Percentiles rank a stretch among this genome's conserved stretches.
phyloP scores from a whole-genome alignment of 2,113 vertebrate genomes.

The Ceyx cyanopectus region DNA sequence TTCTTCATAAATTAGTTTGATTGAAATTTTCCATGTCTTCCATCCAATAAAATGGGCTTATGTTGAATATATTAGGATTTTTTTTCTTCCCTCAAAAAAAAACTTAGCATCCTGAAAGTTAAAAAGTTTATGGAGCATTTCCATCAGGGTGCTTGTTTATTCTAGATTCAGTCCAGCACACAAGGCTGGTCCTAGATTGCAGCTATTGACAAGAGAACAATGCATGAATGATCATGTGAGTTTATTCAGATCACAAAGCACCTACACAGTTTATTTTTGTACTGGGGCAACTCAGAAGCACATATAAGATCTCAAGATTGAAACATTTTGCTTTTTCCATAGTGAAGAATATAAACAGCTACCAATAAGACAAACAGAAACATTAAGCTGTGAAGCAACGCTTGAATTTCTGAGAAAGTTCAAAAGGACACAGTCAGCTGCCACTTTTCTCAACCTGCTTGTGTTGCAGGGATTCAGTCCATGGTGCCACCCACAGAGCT shows the following conservation, averaged over 20 bases:
- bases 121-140: conserved; percentile 68
- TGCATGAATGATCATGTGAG: conserved; percentile 60
- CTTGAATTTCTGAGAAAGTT: conserved; percentile 61
- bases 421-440: conserved; percentile 46
- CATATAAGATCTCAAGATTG: background rate
- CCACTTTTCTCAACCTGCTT: conserved; percentile 36
- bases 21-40: conserved; percentile 33
- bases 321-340: conserved; percentile 44
- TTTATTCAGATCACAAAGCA: conserved; percentile 64
- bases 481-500: conserved; percentile 17
- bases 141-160: conserved; percentile 71
- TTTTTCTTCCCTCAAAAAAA: conserved; percentile 8
- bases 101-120: conserved; percentile 41
- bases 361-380: conserved; percentile 57
- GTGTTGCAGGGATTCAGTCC: background rate
- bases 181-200: conserved; percentile 57
- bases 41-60: background rate
- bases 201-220: conserved; percentile 73
- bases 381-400: conserved; percentile 18
- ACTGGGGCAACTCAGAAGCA: background rate
- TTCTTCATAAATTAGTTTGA: no score
- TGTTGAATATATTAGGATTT: background rate
- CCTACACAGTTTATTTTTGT: conserved; percentile 65
- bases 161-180: conserved; percentile 70
- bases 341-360: conserved; percentile 31